These are phyloP conservation scores for Spea multiplicata DNA, from an alignment of 2,113 vertebrate genomes.

Conservation along the genomic window DNA sequence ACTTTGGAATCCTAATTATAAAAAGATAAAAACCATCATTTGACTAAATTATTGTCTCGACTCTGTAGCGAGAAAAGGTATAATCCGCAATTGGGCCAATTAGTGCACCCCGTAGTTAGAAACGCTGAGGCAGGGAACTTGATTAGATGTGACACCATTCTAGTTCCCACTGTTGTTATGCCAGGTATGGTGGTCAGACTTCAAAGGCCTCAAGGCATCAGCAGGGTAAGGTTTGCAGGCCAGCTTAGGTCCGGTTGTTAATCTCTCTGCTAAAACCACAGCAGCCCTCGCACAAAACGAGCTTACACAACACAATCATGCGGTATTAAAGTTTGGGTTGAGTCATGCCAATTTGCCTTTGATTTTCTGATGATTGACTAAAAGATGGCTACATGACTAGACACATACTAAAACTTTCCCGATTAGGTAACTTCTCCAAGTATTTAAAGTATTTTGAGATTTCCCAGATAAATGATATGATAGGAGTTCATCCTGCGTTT, in stretches of 20 bases:
- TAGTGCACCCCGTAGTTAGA: constrained; percentile 79
- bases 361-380: constrained; percentile 85
- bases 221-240: constrained; percentile 87
- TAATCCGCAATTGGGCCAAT: constrained; percentile 95
- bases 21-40: constrained; percentile 84
- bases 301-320: constrained; percentile 90
- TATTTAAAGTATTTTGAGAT: constrained; percentile 71
- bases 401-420: constrained; percentile 73
- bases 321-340: constrained; percentile 84
- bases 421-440: constrained; percentile 75
- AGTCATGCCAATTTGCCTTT: constrained; percentile 88
- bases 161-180: constrained; percentile 89
- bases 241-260: constrained; percentile 84
- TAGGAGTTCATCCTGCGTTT: constrained; percentile 40
- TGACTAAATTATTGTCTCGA: constrained; percentile 88
- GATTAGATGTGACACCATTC: constrained; percentile 89
- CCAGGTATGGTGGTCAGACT: constrained; percentile 89
- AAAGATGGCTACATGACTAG: constrained; percentile 81
- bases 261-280: constrained; percentile 87
- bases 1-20: constrained; percentile 88
- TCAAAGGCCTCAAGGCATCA: constrained; percentile 88
- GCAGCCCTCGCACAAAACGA: constrained; percentile 86
- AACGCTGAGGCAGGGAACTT: constrained; percentile 72
- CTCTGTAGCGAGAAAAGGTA: constrained; percentile 82
- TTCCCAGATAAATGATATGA: constrained; percentile 67